These are phyloP conservation scores for Hyperoodon ampullatus DNA, from an alignment of 2,113 vertebrate genomes.

Conservation along the genomic window DNA sequence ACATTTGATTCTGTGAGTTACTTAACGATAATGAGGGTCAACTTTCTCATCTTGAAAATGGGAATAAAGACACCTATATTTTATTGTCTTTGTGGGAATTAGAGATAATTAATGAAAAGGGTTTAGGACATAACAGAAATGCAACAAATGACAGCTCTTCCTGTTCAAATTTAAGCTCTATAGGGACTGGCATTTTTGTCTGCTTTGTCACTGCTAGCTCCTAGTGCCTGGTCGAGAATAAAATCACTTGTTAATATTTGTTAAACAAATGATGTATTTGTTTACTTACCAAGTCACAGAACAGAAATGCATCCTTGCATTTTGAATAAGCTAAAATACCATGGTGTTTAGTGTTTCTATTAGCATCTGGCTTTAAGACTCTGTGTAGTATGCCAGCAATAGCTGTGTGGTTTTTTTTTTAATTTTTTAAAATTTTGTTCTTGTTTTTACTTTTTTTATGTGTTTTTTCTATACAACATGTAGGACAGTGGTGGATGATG, in stretches of 20 bases:
- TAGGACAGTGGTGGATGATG: fast-evolving
- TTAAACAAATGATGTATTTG: neutral
- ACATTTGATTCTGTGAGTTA: neutral
- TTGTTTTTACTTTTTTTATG: neutral
- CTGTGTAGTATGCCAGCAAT: neutral
- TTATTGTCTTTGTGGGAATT: neutral
- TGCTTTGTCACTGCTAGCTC: neutral
- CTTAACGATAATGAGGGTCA: neutral
- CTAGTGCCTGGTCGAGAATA: neutral
- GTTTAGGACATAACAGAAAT: neutral
- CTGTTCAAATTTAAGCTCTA: neutral
- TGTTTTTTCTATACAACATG: neutral
- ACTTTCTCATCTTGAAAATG: neutral
- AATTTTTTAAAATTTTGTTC: neutral
- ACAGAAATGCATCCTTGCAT: neutral
- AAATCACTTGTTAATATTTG: neutral
- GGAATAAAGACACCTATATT: neutral
- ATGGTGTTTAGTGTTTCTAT: neutral
- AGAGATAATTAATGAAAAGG: neutral
- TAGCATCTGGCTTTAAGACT: neutral
- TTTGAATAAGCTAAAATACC: neutral
- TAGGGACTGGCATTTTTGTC: neutral
- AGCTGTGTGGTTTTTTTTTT: too few species aligned
- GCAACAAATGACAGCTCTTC: neutral
- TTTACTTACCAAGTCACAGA: neutral